phyloP scores from a whole-genome alignment of 2,797 vertebrate genomes.

The Etheostoma perlongum region DNA sequence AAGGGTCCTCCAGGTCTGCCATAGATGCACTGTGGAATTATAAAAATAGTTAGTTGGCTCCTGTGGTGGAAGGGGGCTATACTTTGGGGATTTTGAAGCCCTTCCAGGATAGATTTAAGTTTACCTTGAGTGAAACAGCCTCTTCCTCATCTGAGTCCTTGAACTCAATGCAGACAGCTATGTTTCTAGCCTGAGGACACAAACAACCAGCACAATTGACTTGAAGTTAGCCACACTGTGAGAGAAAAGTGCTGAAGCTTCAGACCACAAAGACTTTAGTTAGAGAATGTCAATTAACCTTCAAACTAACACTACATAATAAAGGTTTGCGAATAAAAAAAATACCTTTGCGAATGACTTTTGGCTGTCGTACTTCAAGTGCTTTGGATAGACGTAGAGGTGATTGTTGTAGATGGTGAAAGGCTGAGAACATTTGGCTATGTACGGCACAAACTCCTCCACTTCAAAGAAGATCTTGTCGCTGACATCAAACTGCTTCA shows the following conservation, averaged over 20 bases:
- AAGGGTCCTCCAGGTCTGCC: slow-evolving; percentile 92
- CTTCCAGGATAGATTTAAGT: slow-evolving; percentile 15
- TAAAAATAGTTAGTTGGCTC: slow-evolving; percentile 3
- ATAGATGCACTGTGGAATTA: slow-evolving; percentile 91
- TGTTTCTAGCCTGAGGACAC: slow-evolving; percentile 91
- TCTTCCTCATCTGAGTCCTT: slow-evolving; percentile 96
- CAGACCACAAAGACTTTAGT: neutral
- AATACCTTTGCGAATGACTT: slow-evolving; percentile 95
- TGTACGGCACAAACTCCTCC: slow-evolving; percentile 96
- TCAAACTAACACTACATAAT: neutral
- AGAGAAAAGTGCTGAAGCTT: neutral
- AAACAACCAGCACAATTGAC: slow-evolving; percentile 7
- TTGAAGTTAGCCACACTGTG: slow-evolving; percentile 11
- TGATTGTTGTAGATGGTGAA: slow-evolving; percentile 98
- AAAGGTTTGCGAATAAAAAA: neutral
- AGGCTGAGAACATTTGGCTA: slow-evolving; percentile 95
- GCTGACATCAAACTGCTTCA: slow-evolving; percentile 91
- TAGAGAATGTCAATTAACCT: neutral
- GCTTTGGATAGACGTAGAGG: slow-evolving; percentile 95
- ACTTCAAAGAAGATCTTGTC: slow-evolving; percentile 91
- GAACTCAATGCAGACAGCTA: slow-evolving; percentile 90
- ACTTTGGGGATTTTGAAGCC: slow-evolving; percentile 1
- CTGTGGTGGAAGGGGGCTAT: neutral
- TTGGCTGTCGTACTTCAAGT: slow-evolving; percentile 97
- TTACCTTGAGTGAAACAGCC: slow-evolving; percentile 78